Percentiles rank a stretch among this genome's conserved stretches.
Evolutionary conservation across 1,140 invertebrate genomes (phyloP).

Genomic region (Drosophila ercepeae): DNA sequence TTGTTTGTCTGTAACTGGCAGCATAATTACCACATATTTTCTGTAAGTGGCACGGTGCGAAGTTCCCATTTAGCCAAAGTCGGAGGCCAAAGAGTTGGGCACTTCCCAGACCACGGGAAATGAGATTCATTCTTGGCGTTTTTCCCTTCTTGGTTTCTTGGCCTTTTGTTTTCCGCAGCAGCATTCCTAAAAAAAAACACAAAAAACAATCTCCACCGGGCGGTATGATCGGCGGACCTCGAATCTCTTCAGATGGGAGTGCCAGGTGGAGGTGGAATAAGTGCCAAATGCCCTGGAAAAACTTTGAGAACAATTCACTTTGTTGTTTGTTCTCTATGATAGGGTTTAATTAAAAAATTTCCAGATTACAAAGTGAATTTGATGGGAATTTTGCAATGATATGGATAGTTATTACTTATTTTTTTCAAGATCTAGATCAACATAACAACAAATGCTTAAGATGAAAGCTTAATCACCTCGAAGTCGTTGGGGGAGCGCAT

Average conservation of each 20-base stretch:
- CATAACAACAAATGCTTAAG: neutral
- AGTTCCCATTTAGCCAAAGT: conserved; percentile 71
- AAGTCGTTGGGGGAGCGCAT: neutral
- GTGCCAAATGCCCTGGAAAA: conserved; percentile 14
- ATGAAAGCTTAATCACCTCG: neutral
- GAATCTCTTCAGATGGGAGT: conserved; percentile 23
- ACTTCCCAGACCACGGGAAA: conserved; percentile 68
- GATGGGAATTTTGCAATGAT: conserved; percentile 12
- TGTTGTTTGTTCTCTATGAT: conserved; percentile 21
- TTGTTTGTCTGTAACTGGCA: conserved; percentile 67
- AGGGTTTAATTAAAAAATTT: conserved; percentile 27
- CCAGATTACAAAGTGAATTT: conserved; percentile 3
- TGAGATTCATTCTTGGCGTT: conserved; percentile 69
- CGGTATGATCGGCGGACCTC: conserved; percentile 30
- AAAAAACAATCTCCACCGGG: neutral
- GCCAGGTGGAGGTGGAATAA: neutral
- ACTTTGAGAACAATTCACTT: conserved; percentile 34
- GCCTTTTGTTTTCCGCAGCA: conserved; percentile 29
- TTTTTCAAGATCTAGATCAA: neutral
- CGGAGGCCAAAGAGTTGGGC: conserved; percentile 35
- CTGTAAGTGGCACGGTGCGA: conserved; percentile 75
- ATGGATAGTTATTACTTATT: neutral
- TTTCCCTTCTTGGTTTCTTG: conserved; percentile 40
- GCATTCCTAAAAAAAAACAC: conserved; percentile 12
- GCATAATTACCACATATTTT: conserved; percentile 79